Base-by-base conservation (phyloP, 2,888 invertebrate genomes). In the Ethmia dodecea region DNA sequence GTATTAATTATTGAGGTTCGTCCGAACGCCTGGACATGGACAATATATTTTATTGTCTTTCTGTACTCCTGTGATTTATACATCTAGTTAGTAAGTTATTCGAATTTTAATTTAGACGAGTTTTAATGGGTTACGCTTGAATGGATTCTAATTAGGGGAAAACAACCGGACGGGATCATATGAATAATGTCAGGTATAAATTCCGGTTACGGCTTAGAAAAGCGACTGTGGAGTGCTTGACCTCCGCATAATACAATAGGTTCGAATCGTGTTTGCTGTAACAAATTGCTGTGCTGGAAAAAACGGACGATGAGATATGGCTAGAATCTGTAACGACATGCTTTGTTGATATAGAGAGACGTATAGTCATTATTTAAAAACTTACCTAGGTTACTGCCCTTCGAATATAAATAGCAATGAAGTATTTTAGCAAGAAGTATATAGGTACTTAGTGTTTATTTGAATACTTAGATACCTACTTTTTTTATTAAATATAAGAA, bases 31-130 rank as follows among this genome's bases (percentile, higher is more conserved):
- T 50, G 58, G 55, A 40, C 43, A 58, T 72, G 70, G 79, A 83
- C 81, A 79, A 80, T 81, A 79, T 84, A 84, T 86, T 83, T 80
- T 81, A 86, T 86, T 81, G 81, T 84, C 77, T 83, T 73, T 73
- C 71, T 59, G 63, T 73, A 57, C 56, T 55, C 43, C 52, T 43
- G 60, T 83, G 86, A 86, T 86, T 86, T 86, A 86, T 84, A 77
- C 48, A 54, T 76, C 83, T 84, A 86, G 84, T 86, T 86, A 84
- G 84, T 84, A 83, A 84, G 81, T 86, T 84, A 84, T 84, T 84
- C 59, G 73, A 78, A 69, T 84, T 86, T 86, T 84, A 84, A 84
- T 86, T 86, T 86, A 77, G 79, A 76, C 74, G 75, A 71, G 75
- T 74, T 84, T 84, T 84, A 86, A 86, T 84, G 81, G 83, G 77